Conservation (phyloP, 2,888 invertebrate genomes). For the Punctoribates punctum region DNA sequence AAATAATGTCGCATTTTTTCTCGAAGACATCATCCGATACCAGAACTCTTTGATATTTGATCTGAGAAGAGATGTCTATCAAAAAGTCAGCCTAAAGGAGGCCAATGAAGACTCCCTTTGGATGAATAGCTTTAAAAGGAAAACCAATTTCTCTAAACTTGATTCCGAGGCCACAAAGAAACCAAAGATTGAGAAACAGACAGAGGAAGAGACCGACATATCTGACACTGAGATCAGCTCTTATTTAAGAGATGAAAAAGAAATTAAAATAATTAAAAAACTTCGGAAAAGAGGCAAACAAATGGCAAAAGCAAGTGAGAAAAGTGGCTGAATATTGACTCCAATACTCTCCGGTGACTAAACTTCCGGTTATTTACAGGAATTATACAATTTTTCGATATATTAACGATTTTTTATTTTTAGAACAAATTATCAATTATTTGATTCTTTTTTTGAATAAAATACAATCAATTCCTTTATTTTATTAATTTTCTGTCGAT, state of each 20-base stretch:
- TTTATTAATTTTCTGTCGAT: too few relatives aligned
- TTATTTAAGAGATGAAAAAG: neutral
- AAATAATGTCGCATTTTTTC: constrained; percentile 5
- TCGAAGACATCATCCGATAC: constrained; percentile 12
- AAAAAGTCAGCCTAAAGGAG: neutral
- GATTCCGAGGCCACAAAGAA: neutral
- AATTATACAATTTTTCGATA: too few relatives aligned
- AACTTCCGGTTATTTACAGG: neutral
- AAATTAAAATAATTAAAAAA: constrained; percentile 4
- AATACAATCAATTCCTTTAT: too few relatives aligned
- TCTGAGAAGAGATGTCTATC: constrained; percentile 15
- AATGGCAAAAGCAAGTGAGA: neutral
- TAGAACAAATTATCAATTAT: too few relatives aligned
- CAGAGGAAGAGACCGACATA: constrained; percentile 6
- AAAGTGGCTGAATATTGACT: neutral
- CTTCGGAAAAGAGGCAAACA: neutral
- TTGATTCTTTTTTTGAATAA: too few relatives aligned
- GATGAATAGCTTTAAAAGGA: constrained; percentile 26
- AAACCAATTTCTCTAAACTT: too few relatives aligned
- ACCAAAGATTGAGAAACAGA: neutral
- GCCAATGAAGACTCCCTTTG: neutral
- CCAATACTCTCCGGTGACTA: neutral
- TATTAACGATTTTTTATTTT: too few relatives aligned
- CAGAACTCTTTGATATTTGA: constrained; percentile 16
- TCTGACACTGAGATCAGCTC: constrained; percentile 14